Evolutionary conservation across 2,113 vertebrate species (phyloP).

Genomic region (Pycnonotus jocosus): DNA sequence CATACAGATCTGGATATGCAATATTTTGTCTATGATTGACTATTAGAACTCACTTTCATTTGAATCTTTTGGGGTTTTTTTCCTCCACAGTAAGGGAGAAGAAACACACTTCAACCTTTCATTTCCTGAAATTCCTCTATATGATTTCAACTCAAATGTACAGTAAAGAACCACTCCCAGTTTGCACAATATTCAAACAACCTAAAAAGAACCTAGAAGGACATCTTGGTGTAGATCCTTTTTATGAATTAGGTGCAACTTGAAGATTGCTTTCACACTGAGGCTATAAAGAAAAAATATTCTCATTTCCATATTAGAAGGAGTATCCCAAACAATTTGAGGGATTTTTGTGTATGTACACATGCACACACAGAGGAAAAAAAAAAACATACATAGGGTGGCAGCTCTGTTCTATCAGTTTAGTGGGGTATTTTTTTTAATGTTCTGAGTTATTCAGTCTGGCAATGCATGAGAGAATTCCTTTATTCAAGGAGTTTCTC

Average conservation of each 20-base stretch:
- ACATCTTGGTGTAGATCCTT: background rate
- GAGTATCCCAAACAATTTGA: background rate
- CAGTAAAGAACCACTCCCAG: background rate
- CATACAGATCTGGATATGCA: background rate
- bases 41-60: background rate
- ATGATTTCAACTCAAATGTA: background rate
- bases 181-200: background rate
- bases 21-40: background rate
- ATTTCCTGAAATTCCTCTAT: background rate
- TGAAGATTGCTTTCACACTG: background rate
- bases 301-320: background rate
- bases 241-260: background rate
- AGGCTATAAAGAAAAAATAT: background rate
- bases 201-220: background rate
- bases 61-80: background rate
- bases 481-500: background rate
- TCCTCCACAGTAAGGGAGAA: background rate
- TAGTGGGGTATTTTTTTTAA: background rate
- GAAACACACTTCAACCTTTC: background rate
- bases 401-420: background rate
- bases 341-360: background rate
- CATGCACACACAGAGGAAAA: fast-evolving
- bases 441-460: background rate
- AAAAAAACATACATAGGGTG: background rate
- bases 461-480: background rate